Evolutionary conservation across 2,113 vertebrate species (phyloP), one percentile per base, ranked within the genome.

Genomic region (Tychaedon coryphoeus): DNA sequence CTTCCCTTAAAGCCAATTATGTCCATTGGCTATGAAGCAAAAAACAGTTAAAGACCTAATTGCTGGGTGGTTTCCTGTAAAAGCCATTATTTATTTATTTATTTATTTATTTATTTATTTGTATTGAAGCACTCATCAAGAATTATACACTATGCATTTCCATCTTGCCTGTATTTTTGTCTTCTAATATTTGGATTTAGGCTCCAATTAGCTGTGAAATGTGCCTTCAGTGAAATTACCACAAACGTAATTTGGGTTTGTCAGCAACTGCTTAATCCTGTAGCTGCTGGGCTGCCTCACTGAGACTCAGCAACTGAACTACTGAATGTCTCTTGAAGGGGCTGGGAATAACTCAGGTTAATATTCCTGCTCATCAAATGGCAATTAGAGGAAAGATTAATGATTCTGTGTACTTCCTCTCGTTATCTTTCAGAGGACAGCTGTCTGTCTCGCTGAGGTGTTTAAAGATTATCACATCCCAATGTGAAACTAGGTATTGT

Each of bases 331-430:
- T 96, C 94, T 87, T 93, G 75, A 89, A 81, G 71, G 80, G 91
- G 87, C 91, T 83, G 93, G 70, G 45, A 75, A 90, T 94, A 94
- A 92, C 96, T 97, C 79, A 85, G 86, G 88, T 95, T 97, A 97
- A 97, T 94, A 96, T 96, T 91, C 50, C 80, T 97, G 92, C 60
- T 96, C 91, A 94, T 92, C 73, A 92, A 85, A 92, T 87, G 71
- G 75, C 94, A 93, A 96, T 97, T 97, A 86, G 62, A 90, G 67
- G 85, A 66, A 93, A 84, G 65, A 97, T 56, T 88, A 93, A 94
- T 80, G 42, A 89, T 89, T 96, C 90, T 58, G 47, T 90, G 86
- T 90, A 23, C 67, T 45, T 65, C 5, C 10, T 10, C 15, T 18
- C 0, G 3, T 34, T 88, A 88, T 56, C 56, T 92, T 84, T 91